phyloP scores from a whole-genome alignment of 2,797 vertebrate genomes.

The Garrulus glandarius region DNA sequence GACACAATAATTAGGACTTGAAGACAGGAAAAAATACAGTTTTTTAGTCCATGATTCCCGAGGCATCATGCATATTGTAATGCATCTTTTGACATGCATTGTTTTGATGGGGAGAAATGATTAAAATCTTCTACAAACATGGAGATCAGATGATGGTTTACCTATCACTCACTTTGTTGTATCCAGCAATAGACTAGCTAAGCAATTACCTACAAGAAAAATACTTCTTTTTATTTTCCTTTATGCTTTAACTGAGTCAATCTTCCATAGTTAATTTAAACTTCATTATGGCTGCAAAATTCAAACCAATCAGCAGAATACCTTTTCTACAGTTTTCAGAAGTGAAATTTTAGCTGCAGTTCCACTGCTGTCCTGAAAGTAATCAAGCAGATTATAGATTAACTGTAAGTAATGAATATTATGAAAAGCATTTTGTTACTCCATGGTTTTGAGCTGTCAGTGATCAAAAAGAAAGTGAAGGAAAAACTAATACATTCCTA shows the following conservation, averaged over 20 bases:
- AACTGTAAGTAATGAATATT: not conserved
- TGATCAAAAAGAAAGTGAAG: not conserved
- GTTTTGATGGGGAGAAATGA: not conserved
- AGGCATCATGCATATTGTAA: accelerated
- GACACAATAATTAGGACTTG: not conserved
- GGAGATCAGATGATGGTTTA: not conserved
- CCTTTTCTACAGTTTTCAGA: not conserved
- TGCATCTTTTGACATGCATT: not conserved
- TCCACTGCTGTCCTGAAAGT: not conserved
- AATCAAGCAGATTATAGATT: not conserved
- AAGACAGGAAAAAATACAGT: not conserved
- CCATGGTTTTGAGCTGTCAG: not conserved
- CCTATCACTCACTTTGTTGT: not conserved
- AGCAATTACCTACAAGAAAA: not conserved
- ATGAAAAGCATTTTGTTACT: not conserved
- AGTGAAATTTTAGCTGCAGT: not conserved
- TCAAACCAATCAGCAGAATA: not conserved
- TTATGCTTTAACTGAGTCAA: not conserved
- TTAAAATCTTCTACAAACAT: not conserved
- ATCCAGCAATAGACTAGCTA: not conserved
- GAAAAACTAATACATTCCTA: not conserved
- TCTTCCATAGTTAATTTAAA: not conserved
- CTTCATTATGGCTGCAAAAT: not conserved
- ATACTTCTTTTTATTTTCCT: not conserved
- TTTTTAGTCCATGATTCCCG: not conserved